A percentile compares a stretch with the other conserved stretches of the same genome.
phyloP scores from a whole-genome alignment of 2,888 invertebrate species.

The Chloroclysta siterata region DNA sequence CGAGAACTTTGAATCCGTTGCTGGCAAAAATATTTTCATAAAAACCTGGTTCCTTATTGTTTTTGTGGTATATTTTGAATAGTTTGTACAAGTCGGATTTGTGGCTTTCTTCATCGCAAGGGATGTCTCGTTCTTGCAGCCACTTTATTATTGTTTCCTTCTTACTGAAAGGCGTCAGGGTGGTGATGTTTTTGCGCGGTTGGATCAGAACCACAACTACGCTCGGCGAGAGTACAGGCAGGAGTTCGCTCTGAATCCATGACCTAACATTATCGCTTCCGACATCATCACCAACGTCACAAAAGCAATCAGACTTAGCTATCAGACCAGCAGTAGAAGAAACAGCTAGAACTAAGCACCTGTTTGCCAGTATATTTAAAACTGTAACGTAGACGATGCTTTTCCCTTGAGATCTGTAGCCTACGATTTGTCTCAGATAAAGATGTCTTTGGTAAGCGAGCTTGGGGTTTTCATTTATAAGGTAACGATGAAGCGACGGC shows the following conservation, averaged over 20 bases:
- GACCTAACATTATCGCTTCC: conserved; percentile 5
- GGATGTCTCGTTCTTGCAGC: conserved; percentile 26
- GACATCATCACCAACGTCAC: not conserved
- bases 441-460: conserved; percentile 28
- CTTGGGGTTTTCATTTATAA: conserved; percentile 35
- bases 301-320: not conserved
- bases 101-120: conserved; percentile 11
- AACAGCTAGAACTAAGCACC: conserved; percentile 26
- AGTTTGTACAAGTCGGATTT: conserved; percentile 28
- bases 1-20: conserved; percentile 23
- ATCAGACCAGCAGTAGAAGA: conserved; percentile 19
- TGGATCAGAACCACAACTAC: conserved; percentile 27
- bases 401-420: conserved; percentile 15
- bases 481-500: conserved; percentile 24
- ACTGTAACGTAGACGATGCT: conserved; percentile 31
- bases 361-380: conserved; percentile 3
- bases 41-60: conserved; percentile 8
- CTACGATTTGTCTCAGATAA: conserved; percentile 28
- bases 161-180: conserved; percentile 6
- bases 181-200: conserved; percentile 4
- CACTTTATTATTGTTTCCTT: conserved; percentile 20
- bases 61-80: conserved; percentile 14
- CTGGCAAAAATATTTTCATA: conserved; percentile 33
- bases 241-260: conserved; percentile 28
- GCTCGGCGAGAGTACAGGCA: conserved; percentile 14